Conservation (phyloP, 2,113 vertebrate genomes). For the Dasyurus viverrinus region DNA sequence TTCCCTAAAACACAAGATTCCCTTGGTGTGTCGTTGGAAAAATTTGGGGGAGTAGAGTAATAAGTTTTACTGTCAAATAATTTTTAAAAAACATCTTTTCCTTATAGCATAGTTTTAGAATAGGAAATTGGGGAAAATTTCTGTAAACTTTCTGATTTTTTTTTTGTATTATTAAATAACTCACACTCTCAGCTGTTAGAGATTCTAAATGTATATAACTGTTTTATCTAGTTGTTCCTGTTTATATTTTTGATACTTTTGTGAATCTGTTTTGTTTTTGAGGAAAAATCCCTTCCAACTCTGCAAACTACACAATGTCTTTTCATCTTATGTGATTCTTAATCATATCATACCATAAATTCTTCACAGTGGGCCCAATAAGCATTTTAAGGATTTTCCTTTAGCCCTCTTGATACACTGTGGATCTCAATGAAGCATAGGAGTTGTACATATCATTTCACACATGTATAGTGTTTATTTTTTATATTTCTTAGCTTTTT, state of each 20-base stretch:
- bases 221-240: not conserved
- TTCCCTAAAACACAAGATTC: not conserved
- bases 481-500: conserved; percentile 16
- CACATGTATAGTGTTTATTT: not conserved
- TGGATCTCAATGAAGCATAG: not conserved
- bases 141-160: not conserved
- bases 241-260: not conserved
- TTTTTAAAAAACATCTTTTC: not conserved
- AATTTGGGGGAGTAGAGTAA: not conserved
- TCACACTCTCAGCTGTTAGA: not conserved
- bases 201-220: not conserved
- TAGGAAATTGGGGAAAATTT: not conserved
- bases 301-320: not conserved
- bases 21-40: not conserved
- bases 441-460: not conserved
- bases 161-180: not conserved
- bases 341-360: not conserved
- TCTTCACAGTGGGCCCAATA: not conserved
- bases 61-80: not conserved
- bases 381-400: not conserved
- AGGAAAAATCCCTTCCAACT: not conserved
- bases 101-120: not conserved
- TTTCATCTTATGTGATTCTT: not conserved
- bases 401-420: not conserved
- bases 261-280: not conserved